Evolutionary conservation across 92 coral and sea anemone genomes (phyloP), one percentile per base, ranked within the genome.

Genomic region (Nematostella vectensis): DNA sequence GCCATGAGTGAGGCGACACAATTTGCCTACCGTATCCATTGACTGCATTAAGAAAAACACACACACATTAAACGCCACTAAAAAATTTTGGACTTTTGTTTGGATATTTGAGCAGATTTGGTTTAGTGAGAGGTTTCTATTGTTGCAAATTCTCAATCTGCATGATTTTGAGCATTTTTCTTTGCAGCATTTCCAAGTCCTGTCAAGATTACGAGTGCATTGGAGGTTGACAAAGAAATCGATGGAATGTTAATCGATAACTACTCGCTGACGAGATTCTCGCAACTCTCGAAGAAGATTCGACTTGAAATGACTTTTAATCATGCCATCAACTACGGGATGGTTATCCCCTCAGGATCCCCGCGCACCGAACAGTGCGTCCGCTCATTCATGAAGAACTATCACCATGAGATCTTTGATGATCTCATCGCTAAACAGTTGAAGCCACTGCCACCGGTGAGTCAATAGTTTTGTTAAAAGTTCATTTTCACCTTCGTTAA

Each of bases 251-350:
- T 91, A 49, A 80, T 91, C 12, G 98, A 91, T 61, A 91, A 78
- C 75, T 91, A 82, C 40, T 83, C 95, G 21, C 68, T 83, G 25
- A 82, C 80, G 16, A 57, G 76, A 24, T 86, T 86, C 63, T 68
- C 83, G 2, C 60, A 82, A 11, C 33, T 58, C 27, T 88, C 71
- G 22, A 47, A 54, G 23, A 82, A 66, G n/a, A 60, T 86, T 21
- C 95, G 98, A 0, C 63, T 81, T 55, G 93, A 91, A 48, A 68
- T 70, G 28, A 83, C 80, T 44, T 63, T 85, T 16, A 91, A 91
- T n/a, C 93, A 91, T 54, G 63, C 80, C 13, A 91, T 91, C 59
- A 86, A 72, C 11, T 91, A 91, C 61, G 98, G 98, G n/a, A 59
- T 91, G 42, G 83, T 79, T 19, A 50, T 91, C 11, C 87, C 96